Percentiles rank a stretch among this genome's conserved stretches.
phyloP scores from a whole-genome alignment of 1,140 invertebrate species.

The Armadillidium nasatum region DNA sequence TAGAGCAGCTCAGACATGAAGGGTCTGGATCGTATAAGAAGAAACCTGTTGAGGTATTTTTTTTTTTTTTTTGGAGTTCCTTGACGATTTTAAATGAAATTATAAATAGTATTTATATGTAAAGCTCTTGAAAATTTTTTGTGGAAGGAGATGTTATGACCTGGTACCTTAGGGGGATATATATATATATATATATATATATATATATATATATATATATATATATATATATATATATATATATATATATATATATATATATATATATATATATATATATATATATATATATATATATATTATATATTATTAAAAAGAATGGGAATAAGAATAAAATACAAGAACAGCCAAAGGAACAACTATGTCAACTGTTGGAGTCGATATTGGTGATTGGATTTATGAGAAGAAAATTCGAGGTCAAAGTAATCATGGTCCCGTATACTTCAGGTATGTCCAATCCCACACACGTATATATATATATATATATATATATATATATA shows the following conservation, averaged over 20 bases:
- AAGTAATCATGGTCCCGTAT: conserved; percentile 75
- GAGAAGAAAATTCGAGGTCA: conserved; percentile 70
- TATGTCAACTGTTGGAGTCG: conserved; percentile 92
- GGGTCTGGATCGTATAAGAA: conserved; percentile 70
- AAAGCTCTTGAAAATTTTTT: too few species aligned
- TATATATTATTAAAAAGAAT: too few species aligned
- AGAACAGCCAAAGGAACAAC: conserved; percentile 71
- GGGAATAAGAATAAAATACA: conserved; percentile 79
- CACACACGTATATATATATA: too few species aligned
- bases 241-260: conserved; percentile 23
- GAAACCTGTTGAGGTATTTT: conserved; percentile 65
- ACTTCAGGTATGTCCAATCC: conserved; percentile 72
- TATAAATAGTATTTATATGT: too few species aligned
- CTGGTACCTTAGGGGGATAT: too few species aligned
- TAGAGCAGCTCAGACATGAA: conserved; percentile 81
- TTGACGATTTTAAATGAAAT: too few species aligned
- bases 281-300: too few species aligned
- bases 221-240: conserved; percentile 12
- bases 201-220: conserved; percentile 9
- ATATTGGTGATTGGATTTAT: conserved; percentile 91
- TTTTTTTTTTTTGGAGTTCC: too few species aligned
- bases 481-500: too few species aligned
- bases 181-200: too few species aligned
- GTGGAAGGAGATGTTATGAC: too few species aligned
- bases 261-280: conserved; percentile 20